phyloP scores from a whole-genome alignment of 64 coral and sea anemone species.

The Stylophora pistillata region DNA sequence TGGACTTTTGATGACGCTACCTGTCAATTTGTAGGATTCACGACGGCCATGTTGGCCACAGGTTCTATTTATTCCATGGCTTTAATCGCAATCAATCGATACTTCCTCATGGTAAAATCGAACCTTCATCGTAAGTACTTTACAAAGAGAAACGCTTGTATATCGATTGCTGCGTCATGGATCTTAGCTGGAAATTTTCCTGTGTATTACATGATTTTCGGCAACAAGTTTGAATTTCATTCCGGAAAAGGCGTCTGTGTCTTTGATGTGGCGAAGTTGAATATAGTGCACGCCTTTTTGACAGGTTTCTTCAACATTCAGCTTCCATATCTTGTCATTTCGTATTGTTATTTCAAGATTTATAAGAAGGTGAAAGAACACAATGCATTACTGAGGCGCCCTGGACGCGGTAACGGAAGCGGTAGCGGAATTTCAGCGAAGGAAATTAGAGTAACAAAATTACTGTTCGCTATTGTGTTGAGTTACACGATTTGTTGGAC shows the following conservation, averaged over 20 bases:
- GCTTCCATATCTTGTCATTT: conserved; percentile 40
- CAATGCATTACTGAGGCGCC: neutral
- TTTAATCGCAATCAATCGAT: conserved; percentile 50
- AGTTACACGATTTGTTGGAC: conserved; percentile 48
- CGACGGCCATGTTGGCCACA: conserved; percentile 8
- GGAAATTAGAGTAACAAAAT: conserved; percentile 33
- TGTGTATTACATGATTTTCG: conserved; percentile 41
- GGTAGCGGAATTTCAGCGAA: neutral
- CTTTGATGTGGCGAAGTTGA: conserved; percentile 28
- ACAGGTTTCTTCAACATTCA: conserved; percentile 29
- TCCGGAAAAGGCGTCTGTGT: conserved; percentile 54
- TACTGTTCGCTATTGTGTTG: conserved; percentile 44
- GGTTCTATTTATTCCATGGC: conserved; percentile 51
- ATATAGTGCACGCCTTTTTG: neutral
- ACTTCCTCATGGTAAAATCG: conserved; percentile 51
- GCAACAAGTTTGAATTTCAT: conserved; percentile 61
- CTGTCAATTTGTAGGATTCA: conserved; percentile 69
- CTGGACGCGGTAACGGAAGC: neutral
- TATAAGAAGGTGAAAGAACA: conserved; percentile 28
- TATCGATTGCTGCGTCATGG: conserved; percentile 41
- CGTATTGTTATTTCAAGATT: conserved; percentile 43
- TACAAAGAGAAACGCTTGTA: conserved; percentile 30
- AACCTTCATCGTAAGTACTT: conserved; percentile 27
- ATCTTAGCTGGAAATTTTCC: conserved; percentile 51
- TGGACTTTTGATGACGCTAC: conserved; percentile 20